A percentile compares a stretch with the other conserved stretches of the same genome.
These are phyloP conservation scores for Crossaster papposus DNA, from an alignment of 53 echinoderm and acorn worm species.

Conservation along the genomic window DNA sequence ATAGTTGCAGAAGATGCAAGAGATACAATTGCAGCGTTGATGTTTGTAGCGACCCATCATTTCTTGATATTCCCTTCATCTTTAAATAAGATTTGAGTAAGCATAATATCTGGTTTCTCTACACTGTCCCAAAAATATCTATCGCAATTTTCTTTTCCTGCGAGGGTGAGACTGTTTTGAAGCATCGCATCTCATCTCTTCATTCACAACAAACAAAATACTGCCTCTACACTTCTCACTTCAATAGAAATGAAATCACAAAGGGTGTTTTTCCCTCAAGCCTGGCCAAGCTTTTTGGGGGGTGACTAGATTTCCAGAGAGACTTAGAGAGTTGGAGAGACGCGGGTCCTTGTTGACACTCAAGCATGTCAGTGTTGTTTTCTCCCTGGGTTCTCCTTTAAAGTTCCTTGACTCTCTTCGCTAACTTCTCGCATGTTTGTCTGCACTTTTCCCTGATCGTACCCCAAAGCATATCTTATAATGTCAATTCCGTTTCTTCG, in stretches of 20 bases:
- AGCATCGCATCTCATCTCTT: not conserved
- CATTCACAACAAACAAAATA: not conserved
- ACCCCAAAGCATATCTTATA: slow-evolving; percentile 42
- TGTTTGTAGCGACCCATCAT: not conserved
- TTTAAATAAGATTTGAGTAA: not conserved
- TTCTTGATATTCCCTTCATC: not conserved
- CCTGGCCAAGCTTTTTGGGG: not conserved
- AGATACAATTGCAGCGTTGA: not conserved
- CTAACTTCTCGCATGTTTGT: slow-evolving; percentile 38
- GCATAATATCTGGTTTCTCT: not conserved
- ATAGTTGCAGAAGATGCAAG: not conserved
- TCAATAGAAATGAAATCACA: not conserved
- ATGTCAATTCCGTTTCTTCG: slow-evolving; percentile 47
- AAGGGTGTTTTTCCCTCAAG: not conserved
- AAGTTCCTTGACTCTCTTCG: slow-evolving; percentile 33
- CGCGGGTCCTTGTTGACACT: not conserved
- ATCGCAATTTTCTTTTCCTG: too few relatives aligned
- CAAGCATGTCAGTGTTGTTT: not conserved
- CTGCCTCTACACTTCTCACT: not conserved
- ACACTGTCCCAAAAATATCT: too few relatives aligned
- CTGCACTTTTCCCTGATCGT: slow-evolving; percentile 43
- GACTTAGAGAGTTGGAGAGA: not conserved
- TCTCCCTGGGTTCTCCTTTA: slow-evolving; percentile 10
- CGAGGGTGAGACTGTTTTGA: too few relatives aligned
- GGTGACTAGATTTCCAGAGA: not conserved